A percentile compares a stretch with the other conserved stretches of the same genome.
Evolutionary conservation across 2,888 invertebrate genomes (phyloP).

Genomic region (Drosophila paracracens): DNA sequence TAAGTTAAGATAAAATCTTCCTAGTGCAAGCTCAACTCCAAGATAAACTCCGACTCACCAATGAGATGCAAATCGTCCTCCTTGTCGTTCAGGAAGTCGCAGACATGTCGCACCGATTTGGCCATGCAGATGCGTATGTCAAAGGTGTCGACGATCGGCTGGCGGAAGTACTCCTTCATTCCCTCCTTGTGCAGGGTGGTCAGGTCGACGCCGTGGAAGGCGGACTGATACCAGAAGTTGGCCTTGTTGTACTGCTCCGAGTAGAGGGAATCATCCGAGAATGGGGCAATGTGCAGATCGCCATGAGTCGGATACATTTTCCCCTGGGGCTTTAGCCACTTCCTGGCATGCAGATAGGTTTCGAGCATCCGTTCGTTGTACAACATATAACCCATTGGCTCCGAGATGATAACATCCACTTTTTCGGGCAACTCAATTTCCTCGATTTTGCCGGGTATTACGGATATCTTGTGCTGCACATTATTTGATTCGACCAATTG

Average conservation of each 20-base stretch:
- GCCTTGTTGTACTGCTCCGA: conserved; percentile 99
- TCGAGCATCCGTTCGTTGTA: conserved; percentile 99
- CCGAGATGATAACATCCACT: conserved; percentile 98
- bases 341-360: conserved; percentile 98
- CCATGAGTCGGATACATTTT: conserved; percentile 99
- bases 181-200: conserved; percentile 96
- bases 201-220: conserved; percentile 98
- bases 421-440: conserved; percentile 97
- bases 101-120: conserved; percentile 95
- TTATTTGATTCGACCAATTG: conserved; percentile 95
- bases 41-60: conserved; percentile 77
- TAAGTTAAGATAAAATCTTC: conserved; percentile 41
- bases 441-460: conserved; percentile 99
- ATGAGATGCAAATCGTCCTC: conserved; percentile 98
- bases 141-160: conserved; percentile 99
- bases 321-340: conserved; percentile 96
- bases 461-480: conserved; percentile 93
- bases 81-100: conserved; percentile 96
- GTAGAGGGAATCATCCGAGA: conserved; percentile 98
- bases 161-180: conserved; percentile 98
- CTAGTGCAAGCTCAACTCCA: not conserved
- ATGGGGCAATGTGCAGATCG: conserved; percentile 98
- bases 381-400: conserved; percentile 99
- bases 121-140: conserved; percentile 98
- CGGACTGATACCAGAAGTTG: conserved; percentile 99